A percentile compares a stretch with the other conserved stretches of the same genome.
Evolutionary conservation across 2,113 vertebrate species (phyloP).

Genomic region (Sylvia atricapilla): DNA sequence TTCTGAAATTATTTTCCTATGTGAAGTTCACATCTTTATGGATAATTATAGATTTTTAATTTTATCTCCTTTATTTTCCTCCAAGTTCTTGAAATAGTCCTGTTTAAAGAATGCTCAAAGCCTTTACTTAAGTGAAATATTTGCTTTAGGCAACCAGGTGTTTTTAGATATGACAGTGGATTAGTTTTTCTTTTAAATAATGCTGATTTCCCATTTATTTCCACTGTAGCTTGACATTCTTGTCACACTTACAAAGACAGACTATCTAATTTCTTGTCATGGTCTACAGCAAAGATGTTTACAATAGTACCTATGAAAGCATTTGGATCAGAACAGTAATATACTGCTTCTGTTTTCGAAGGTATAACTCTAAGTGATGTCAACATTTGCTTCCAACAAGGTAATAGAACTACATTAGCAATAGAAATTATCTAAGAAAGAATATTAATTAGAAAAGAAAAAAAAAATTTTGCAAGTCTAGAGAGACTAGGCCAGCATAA

Average conservation of each 20-base stretch:
- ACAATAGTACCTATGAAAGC: not conserved
- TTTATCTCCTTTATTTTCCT: not conserved
- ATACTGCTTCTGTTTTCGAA: not conserved
- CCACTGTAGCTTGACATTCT: not conserved
- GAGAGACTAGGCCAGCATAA: not conserved
- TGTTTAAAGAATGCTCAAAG: not conserved
- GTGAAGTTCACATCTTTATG: not conserved
- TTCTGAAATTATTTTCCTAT: not conserved
- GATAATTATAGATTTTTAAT: not conserved
- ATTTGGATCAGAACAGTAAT: not conserved
- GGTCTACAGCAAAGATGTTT: not conserved
- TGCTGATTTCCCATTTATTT: not conserved
- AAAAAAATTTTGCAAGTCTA: not conserved
- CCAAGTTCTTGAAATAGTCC: not conserved
- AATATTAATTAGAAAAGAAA: not conserved
- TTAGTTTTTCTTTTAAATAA: constrained; percentile 18
- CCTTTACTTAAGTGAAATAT: not conserved
- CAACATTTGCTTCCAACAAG: not conserved
- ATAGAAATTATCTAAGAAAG: not conserved
- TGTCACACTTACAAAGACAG: constrained; percentile 9
- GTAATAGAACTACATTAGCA: not conserved
- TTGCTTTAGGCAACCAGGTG: not conserved
- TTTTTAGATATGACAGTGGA: not conserved
- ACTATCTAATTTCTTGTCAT: constrained; percentile 4
- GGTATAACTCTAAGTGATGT: not conserved